Evolutionary conservation across 1,140 invertebrate species (phyloP).

Genomic region (Pseudoatta argentina): DNA sequence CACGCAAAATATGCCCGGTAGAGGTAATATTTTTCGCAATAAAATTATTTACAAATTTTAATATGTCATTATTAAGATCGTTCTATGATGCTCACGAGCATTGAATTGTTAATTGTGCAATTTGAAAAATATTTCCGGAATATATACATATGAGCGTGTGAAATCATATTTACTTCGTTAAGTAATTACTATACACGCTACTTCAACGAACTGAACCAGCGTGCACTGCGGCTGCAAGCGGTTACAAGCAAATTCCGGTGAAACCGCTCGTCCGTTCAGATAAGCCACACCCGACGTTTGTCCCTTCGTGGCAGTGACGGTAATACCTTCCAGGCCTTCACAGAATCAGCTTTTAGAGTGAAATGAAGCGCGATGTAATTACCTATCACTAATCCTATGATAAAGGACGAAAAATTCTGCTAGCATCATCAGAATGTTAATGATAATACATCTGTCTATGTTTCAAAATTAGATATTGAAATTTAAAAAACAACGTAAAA

Average conservation of each 20-base stretch:
- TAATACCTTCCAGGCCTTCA: constrained; percentile 32
- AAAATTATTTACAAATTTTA: too few species aligned
- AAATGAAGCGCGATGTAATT: constrained; percentile 55
- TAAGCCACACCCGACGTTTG: constrained; percentile 61
- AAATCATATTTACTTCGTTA: constrained; percentile 57
- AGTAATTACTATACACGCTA: constrained; percentile 50
- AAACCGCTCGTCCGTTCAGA: constrained; percentile 61
- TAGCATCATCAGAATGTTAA: constrained; percentile 23
- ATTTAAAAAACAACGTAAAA: background rate
- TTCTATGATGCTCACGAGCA: too few species aligned
- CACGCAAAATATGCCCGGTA: background rate
- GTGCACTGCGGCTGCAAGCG: constrained; percentile 49
- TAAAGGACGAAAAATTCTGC: constrained; percentile 39
- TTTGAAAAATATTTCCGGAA: constrained; percentile 23
- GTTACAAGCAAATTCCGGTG: constrained; percentile 61
- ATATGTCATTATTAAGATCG: too few species aligned
- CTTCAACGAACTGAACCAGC: constrained; percentile 55
- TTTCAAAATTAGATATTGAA: background rate
- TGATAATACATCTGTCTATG: background rate
- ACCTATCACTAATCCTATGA: constrained; percentile 39
- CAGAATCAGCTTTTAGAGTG: constrained; percentile 59
- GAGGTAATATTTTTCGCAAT: too few species aligned
- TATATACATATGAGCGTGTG: background rate
- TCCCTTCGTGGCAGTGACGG: constrained; percentile 59
- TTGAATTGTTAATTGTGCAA: too few species aligned